A percentile compares a stretch with the other conserved stretches of the same genome.
Evolutionary conservation across 2,113 vertebrate genomes (phyloP).

Genomic region (Cricetomys ansorgei): DNA sequence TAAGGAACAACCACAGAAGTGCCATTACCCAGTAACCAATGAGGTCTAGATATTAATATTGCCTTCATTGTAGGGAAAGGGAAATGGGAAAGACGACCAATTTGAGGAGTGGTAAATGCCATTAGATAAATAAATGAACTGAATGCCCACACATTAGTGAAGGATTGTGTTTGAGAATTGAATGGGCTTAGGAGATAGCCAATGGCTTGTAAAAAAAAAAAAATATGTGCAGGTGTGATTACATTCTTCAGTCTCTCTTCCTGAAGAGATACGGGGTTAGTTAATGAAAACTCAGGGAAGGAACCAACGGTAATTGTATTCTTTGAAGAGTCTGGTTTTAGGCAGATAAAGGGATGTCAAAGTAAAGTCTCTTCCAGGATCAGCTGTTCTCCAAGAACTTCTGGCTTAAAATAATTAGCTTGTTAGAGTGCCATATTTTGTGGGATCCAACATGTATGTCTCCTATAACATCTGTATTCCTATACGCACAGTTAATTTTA

Average conservation of each 20-base stretch:
- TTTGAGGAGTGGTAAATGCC: neutral
- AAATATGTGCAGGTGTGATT: neutral
- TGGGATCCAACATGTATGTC: neutral
- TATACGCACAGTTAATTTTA: neutral
- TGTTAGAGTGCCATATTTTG: neutral
- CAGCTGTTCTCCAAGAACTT: neutral
- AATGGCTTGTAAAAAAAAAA: neutral
- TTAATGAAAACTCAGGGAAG: neutral
- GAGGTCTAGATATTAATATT: neutral
- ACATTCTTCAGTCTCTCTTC: neutral
- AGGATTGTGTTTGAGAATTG: neutral
- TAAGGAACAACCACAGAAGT: neutral
- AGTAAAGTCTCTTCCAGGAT: neutral
- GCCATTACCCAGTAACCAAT: neutral
- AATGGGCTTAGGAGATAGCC: neutral
- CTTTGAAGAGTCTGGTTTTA: neutral
- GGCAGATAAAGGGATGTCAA: neutral
- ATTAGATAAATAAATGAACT: neutral
- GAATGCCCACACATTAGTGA: neutral
- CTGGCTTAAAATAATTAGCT: neutral
- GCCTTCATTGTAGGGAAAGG: neutral
- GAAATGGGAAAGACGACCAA: neutral
- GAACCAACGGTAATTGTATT: neutral
- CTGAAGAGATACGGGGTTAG: neutral
- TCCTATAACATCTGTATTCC: neutral